Evolutionary conservation across 1,140 invertebrate species (phyloP), one percentile per base, ranked within the genome.

Genomic region (Eumeta japonica): DNA sequence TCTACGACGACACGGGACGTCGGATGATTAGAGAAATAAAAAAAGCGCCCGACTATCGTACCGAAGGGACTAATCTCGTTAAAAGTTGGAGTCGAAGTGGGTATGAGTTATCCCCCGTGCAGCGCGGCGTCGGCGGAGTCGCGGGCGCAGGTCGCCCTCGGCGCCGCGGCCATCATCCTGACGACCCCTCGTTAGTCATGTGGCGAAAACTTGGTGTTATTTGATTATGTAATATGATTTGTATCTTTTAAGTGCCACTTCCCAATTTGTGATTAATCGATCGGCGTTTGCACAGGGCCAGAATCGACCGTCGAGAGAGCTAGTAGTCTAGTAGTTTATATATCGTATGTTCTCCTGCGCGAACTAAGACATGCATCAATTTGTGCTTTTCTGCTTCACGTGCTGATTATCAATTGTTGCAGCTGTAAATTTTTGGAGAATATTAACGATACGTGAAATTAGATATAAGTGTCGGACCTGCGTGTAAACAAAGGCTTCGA

Each of bases 181-280:
- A 39, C 33, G 38, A 20, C 16, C 17, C 19, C 30, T 39, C 38
- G 33, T 39, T 39, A 39, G 38, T 39, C 27, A 39, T 13, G 10
- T 16, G n/a, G 20, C 14, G 30, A 34, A 39, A 39, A 33, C 13
- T 33, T 39, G 32, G 5, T n/a, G 5, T 39, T 32, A 39, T 39
- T 39, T 39, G 30, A 39, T 39, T 33, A 18, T 39, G 13, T 32
- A 30, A 34, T 38, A 28, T 14, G 20, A 38, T 38, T 18, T 30
- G 16, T 28, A n/a, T n/a, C n/a, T n/a, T n/a, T n/a, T n/a, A n/a
- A n/a, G n/a, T n/a, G n/a, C n/a, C n/a, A n/a, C n/a, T n/a, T n/a
- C n/a, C n/a, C n/a, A n/a, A n/a, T n/a, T n/a, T n/a, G n/a, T n/a
- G n/a, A n/a, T n/a, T n/a, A n/a, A n/a, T n/a, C n/a, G n/a, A n/a